Evolutionary conservation across 2,113 vertebrate genomes (phyloP).

Genomic region (Addax nasomaculatus): DNA sequence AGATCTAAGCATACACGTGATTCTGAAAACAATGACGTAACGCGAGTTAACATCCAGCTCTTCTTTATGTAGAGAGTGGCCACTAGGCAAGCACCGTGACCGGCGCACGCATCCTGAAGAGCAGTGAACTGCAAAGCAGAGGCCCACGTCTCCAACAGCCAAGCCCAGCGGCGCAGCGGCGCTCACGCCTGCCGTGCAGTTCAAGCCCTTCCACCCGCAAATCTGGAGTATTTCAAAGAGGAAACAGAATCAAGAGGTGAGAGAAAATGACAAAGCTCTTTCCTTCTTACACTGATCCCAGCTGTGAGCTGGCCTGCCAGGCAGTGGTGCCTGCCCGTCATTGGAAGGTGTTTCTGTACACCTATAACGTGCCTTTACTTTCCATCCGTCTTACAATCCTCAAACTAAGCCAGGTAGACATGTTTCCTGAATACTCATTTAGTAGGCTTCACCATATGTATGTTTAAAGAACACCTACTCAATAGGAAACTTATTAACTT

Average conservation of each 20-base stretch:
- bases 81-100: background rate
- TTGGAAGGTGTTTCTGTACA: background rate
- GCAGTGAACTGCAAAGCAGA: background rate
- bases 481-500: slow-evolving; percentile 12
- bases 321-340: fast-evolving
- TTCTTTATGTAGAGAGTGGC: background rate
- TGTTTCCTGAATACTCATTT: background rate
- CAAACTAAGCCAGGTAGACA: background rate
- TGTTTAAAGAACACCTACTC: background rate
- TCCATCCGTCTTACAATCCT: background rate
- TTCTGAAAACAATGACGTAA: background rate
- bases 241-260: background rate
- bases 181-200: background rate
- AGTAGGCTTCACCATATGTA: background rate
- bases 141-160: background rate
- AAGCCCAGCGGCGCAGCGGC: background rate
- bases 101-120: background rate
- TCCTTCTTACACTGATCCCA: background rate
- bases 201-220: background rate
- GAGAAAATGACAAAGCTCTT: background rate
- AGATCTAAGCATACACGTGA: background rate
- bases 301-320: background rate
- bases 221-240: background rate
- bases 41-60: background rate
- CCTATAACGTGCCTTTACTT: background rate